phyloP scores from a whole-genome alignment of 2,113 vertebrate genomes.

The Apodemus sylvaticus region DNA sequence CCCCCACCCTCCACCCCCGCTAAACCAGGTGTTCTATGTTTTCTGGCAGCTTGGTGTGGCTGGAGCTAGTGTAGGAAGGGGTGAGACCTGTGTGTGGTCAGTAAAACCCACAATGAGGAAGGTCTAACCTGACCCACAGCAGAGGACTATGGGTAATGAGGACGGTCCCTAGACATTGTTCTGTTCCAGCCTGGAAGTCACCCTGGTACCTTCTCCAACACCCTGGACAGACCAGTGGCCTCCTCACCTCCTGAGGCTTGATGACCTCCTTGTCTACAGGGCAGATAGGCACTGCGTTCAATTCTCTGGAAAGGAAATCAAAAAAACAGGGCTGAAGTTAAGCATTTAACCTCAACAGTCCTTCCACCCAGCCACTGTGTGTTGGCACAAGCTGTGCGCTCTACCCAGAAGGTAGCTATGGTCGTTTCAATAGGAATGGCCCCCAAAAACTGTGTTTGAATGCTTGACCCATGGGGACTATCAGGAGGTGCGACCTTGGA shows the following conservation, averaged over 20 bases:
- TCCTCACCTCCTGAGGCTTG: slow-evolving; percentile 90
- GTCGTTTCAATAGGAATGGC: too few relatives aligned
- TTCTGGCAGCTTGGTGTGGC: background rate
- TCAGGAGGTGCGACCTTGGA: too few relatives aligned
- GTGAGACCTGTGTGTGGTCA: background rate
- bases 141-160: background rate
- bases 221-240: background rate
- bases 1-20: background rate
- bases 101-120: background rate
- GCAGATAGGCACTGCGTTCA: slow-evolving; percentile 85
- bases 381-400: background rate
- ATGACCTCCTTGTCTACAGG: slow-evolving; percentile 91
- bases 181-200: background rate
- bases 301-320: slow-evolving; percentile 84
- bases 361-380: background rate
- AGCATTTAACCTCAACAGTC: background rate
- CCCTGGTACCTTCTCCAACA: background rate
- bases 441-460: too few relatives aligned
- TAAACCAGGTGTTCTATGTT: background rate
- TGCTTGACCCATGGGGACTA: too few relatives aligned
- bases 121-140: background rate
- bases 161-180: background rate
- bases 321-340: slow-evolving; percentile 46
- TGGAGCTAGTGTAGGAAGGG: background rate
- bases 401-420: background rate